A percentile compares a stretch with the other conserved stretches of the same genome.
These are phyloP conservation scores for Anniella stebbinsi DNA, from an alignment of 2,797 vertebrate genomes.

Conservation along the genomic window DNA sequence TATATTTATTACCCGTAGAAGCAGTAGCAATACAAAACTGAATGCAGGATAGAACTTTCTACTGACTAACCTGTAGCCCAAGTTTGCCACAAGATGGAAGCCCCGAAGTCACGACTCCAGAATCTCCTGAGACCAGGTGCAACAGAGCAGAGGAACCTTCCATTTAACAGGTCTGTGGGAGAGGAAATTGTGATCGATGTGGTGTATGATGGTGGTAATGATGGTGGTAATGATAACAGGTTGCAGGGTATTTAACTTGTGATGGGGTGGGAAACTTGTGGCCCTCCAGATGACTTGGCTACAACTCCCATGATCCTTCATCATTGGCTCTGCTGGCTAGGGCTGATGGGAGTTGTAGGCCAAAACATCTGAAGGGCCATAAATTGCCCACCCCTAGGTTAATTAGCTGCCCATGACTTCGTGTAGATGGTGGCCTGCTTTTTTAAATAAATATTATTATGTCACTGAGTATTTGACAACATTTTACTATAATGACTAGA, in stretches of 20 bases:
- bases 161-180: not conserved
- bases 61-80: not conserved
- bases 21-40: not conserved
- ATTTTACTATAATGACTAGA: not conserved
- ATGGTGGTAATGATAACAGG: not conserved
- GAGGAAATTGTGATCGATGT: not conserved
- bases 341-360: too few relatives aligned
- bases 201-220: not conserved
- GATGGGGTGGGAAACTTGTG: not conserved
- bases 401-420: not conserved
- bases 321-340: too few relatives aligned
- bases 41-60: not conserved
- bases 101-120: not conserved
- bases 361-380: too few relatives aligned
- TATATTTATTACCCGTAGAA: not conserved
- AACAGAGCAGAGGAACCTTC: not conserved
- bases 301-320: too few relatives aligned
- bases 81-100: not conserved
- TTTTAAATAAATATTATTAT: not conserved
- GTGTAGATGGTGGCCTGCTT: not conserved
- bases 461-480: not conserved
- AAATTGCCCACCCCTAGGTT: not conserved
- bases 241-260: not conserved
- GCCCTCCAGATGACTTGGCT: too few relatives aligned
- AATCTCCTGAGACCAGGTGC: not conserved